Percentiles rank a stretch among this genome's conserved stretches.
Evolutionary conservation across 2,113 vertebrate species (phyloP).

Genomic region (Chionodraco myersi): DNA sequence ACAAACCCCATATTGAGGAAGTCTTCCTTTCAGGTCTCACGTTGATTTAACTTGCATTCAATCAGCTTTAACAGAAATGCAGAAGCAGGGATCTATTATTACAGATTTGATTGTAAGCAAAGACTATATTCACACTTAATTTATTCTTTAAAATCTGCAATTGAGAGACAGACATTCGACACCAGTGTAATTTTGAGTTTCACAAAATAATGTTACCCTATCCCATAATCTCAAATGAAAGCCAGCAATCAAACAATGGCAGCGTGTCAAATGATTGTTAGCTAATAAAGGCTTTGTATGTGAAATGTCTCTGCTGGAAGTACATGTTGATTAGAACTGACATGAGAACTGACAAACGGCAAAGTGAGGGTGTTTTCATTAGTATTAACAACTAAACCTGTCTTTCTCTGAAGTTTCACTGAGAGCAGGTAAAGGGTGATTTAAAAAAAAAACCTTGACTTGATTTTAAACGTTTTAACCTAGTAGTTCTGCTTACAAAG

Average conservation of each 20-base stretch:
- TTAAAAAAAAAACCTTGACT: too few relatives aligned
- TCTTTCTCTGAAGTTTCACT: too few relatives aligned
- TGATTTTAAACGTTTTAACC: background rate
- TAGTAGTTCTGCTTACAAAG: background rate
- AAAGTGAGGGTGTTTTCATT: too few relatives aligned
- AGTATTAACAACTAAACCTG: too few relatives aligned
- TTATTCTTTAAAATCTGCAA: background rate
- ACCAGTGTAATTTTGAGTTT: background rate
- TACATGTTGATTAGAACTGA: too few relatives aligned
- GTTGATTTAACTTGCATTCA: background rate
- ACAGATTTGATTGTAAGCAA: background rate
- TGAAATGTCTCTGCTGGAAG: too few relatives aligned
- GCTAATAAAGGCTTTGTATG: background rate
- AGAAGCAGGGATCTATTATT: background rate
- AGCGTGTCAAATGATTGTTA: background rate
- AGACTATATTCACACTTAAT: background rate
- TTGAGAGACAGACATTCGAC: background rate
- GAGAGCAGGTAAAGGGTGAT: too few relatives aligned
- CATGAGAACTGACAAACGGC: too few relatives aligned
- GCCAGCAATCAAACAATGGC: background rate
- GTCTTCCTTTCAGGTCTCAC: background rate
- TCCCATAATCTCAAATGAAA: background rate
- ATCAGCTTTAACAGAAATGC: background rate
- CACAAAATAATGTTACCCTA: background rate
- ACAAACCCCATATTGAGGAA: constrained; percentile 7